Percentiles rank a stretch among this genome's conserved stretches.
Conservation (phyloP, 2,797 vertebrate genomes). For the Neoniphon sammara region DNA sequence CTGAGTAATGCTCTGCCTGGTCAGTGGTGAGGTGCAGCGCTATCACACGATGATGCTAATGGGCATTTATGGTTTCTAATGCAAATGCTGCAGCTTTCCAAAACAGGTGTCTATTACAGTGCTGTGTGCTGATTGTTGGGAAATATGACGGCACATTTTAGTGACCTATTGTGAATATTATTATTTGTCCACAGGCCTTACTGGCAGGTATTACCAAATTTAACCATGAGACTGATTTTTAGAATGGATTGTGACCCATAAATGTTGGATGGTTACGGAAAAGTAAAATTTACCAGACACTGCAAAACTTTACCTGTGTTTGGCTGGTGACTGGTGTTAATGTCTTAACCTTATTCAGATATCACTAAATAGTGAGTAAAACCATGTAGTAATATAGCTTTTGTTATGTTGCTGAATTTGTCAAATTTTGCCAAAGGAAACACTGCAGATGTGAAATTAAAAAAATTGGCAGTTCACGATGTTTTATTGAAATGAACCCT, state of each 20-base stretch:
- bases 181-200: too few species aligned
- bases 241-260: background rate
- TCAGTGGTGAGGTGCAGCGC: slow-evolving; percentile 40
- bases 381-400: too few species aligned
- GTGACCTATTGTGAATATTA: slow-evolving; percentile 14
- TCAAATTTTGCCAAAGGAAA: too few species aligned
- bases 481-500: too few species aligned
- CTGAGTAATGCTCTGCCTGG: slow-evolving; percentile 59
- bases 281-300: background rate
- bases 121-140: slow-evolving; percentile 26
- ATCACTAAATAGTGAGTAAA: background rate
- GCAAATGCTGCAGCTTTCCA: slow-evolving; percentile 55
- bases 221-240: too few species aligned
- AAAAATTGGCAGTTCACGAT: too few species aligned
- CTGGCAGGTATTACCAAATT: too few species aligned
- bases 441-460: too few species aligned
- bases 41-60: slow-evolving; percentile 65
- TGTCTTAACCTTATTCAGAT: background rate
- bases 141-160: slow-evolving; percentile 42
- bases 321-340: background rate
- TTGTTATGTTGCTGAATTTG: too few species aligned
- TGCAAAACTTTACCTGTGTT: background rate
- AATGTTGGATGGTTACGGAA: background rate
- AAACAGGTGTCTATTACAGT: slow-evolving; percentile 56
- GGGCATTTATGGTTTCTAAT: slow-evolving; percentile 73